Base-by-base conservation (phyloP, 2,113 vertebrate genomes). In the Coreoperca whiteheadi region DNA sequence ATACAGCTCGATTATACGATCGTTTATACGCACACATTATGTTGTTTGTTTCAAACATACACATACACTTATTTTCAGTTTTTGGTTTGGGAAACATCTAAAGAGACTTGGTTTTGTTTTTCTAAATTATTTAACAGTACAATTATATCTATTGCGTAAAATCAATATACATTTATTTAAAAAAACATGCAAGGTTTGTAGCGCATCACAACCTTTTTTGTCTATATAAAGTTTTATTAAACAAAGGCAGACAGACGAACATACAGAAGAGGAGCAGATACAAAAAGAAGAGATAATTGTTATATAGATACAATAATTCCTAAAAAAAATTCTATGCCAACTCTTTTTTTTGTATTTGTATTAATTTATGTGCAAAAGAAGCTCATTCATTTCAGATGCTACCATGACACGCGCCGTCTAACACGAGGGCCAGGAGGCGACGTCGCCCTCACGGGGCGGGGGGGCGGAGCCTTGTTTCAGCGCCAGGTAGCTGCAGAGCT, bases 341-440 rank as follows among this genome's bases (percentile, higher is more conserved):
- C 83, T 81, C 70, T 84, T 87, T 82, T 81, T 61, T 50, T 41
- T 39, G 8, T 87, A 70, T 81, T 84, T 65, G 81, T 92, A 92
- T 93, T 92, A 90, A 86, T 92, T 91, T 88, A 95, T 93, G 96
- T 97, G 96, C 96, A 96, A 96, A 89, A 92, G 74, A 96, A 96
- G 96, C 95, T 87, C 72, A 79, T 94, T 93, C 90, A 93, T 93
- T 86, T 87, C 81, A 84, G 91, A 78, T 23, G 81, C 81, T 90
- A 82, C 78, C 6, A 64, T 74, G 61, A 86, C 77, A 68, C 69
- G 28, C 81, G 72, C n/a, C n/a, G n/a, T n/a, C 46, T 6, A 11
- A 51, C 39, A 11, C 28, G 59, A 70, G n/a, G 32, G 66, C 20
- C 28, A 0, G 37, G 77, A 50, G 67, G 77, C 43, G 60, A 8